phyloP scores from a whole-genome alignment of 2,113 vertebrate genomes.

The Halcyon malimbica region DNA sequence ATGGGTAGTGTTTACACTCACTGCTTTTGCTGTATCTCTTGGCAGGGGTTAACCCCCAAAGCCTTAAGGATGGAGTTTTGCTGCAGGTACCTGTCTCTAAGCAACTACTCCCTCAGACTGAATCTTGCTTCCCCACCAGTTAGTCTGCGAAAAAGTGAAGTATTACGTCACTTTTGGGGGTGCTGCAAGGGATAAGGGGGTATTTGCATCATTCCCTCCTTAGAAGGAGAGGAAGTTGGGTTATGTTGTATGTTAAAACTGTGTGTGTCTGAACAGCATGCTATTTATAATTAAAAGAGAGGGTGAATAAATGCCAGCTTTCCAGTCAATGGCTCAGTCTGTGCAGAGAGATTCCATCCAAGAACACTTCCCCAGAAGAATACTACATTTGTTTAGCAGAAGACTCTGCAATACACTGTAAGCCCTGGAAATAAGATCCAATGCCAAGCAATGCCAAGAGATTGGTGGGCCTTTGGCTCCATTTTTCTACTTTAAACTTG shows the following conservation, averaged over 20 bases:
- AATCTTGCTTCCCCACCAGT: background rate
- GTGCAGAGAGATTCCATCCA: background rate
- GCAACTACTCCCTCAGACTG: background rate
- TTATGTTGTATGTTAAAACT: background rate
- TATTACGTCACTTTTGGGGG: background rate
- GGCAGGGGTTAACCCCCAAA: background rate
- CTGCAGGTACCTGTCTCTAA: background rate
- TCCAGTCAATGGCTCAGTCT: background rate
- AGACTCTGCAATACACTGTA: background rate
- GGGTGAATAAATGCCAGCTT: background rate
- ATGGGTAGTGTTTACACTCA: background rate
- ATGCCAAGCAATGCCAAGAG: accelerated
- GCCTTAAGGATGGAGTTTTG: background rate
- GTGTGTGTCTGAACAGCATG: background rate
- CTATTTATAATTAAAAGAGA: background rate
- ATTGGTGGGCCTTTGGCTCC: background rate
- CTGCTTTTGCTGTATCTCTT: background rate
- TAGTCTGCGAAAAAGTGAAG: background rate
- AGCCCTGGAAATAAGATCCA: background rate
- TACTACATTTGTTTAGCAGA: background rate
- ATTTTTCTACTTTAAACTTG: background rate
- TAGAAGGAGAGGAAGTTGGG: background rate
- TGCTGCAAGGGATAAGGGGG: accelerated
- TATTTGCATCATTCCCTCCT: background rate
- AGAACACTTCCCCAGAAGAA: background rate